Conservation (phyloP, 1,140 invertebrate species). For the Brachionus rotundiformis region DNA sequence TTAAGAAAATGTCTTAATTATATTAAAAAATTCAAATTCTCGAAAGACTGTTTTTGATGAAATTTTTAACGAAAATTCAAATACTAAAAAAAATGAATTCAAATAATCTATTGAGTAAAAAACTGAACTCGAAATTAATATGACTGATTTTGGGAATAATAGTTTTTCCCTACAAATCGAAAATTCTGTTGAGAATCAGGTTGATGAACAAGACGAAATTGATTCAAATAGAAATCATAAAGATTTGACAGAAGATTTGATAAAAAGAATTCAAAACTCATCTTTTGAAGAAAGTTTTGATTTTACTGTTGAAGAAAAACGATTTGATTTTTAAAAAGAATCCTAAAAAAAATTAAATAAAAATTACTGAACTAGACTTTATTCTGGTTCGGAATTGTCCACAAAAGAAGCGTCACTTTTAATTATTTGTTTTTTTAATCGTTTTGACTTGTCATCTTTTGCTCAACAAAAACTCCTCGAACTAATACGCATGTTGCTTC, state of each 20-base stretch:
- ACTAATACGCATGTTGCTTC: background rate
- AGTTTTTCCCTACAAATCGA: background rate
- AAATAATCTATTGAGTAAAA: background rate
- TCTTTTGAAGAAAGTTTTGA: conserved; percentile 4
- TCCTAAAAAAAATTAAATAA: background rate
- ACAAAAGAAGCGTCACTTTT: background rate
- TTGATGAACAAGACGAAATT: background rate
- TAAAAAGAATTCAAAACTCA: background rate
- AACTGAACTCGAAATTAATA: background rate
- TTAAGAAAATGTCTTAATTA: background rate
- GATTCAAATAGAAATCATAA: background rate
- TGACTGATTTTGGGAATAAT: background rate
- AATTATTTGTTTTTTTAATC: conserved; percentile 20
- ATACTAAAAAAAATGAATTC: background rate
- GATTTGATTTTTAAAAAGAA: background rate
- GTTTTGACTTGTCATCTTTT: conserved; percentile 6
- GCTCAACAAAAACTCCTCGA: background rate
- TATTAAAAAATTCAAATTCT: background rate
- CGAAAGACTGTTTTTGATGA: background rate
- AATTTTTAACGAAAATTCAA: background rate
- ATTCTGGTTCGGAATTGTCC: background rate
- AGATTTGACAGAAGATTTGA: background rate
- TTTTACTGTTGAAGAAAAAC: background rate
- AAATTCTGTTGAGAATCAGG: background rate
- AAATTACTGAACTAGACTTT: background rate